Evolutionary conservation across 1,140 invertebrate species (phyloP), one percentile per base, ranked within the genome.

Genomic region (Brachionus angularis): DNA sequence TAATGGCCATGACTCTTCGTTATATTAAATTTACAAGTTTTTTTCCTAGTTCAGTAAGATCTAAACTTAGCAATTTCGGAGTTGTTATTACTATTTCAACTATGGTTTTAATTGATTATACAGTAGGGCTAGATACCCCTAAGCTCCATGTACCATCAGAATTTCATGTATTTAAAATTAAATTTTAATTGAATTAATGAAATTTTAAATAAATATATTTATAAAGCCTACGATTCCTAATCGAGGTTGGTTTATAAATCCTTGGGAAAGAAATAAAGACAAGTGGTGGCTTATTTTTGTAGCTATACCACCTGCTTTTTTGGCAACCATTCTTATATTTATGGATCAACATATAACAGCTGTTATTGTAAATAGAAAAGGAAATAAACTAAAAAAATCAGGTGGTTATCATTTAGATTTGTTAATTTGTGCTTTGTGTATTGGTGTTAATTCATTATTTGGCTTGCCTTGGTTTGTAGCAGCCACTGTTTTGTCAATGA

Each of bases 271-370:
- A 27, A 84, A 86, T 27, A 80, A 82, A 33, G 96, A 95, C 82
- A 92, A 93, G 1, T 83, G 88, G 77, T 98, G 90, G 88, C 89
- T 91, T 29, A 82, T 87, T 1, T 76, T 92, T 3, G 84, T 90
- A 3, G 91, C 93, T 3, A 75, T 90, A 29, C 80, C 95, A 29
- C 96, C 96, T 1, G 94, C 96, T 50, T 80, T 98, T 5, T 81
- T 98, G 14, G 93, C 92, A 27, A 96, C 92, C 14, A 98, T 99
- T 77, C 84, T 98, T 5, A 93, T 98, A 76, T 98, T 98, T 81
- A 98, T 98, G 94, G 96, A 98, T 85, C 96, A 98, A 81, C 95
- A 98, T 83, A 98, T 98, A 71, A 97, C 95, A 1, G 91, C 93
- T 64, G 95, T 98, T 25, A 98, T 98, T 78, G 88, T 98, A 8